Percentiles rank a stretch among this genome's conserved stretches.
These are phyloP conservation scores for Prochilodus magdalenae DNA, from an alignment of 2,113 vertebrate species.

Conservation along the genomic window DNA sequence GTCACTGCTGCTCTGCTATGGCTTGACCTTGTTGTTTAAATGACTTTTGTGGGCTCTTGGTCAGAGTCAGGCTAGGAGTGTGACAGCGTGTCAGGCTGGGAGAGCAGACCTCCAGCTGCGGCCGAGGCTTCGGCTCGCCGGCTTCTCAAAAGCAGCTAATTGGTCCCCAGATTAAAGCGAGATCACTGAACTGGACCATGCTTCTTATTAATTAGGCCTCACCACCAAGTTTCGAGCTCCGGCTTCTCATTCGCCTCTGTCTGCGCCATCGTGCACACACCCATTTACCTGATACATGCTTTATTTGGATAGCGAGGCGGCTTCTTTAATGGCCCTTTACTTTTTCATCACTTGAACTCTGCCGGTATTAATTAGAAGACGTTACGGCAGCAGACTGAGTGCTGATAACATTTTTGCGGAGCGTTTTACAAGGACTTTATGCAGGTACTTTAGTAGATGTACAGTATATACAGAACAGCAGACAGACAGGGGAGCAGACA, in stretches of 20 bases:
- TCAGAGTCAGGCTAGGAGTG: constrained; percentile 28
- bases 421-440: background rate
- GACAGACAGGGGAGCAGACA: too few relatives aligned
- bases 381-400: background rate
- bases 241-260: constrained; percentile 26
- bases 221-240: constrained; percentile 17
- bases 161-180: constrained; percentile 70
- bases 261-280: constrained; percentile 31
- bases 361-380: constrained; percentile 34
- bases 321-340: constrained; percentile 44
- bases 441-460: background rate
- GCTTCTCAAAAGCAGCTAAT: constrained; percentile 67
- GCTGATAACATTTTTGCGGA: constrained; percentile 8
- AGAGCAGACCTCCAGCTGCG: constrained; percentile 41
- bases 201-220: constrained; percentile 70
- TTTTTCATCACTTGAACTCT: constrained; percentile 24
- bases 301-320: constrained; percentile 10
- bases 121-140: constrained; percentile 41
- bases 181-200: constrained; percentile 59
- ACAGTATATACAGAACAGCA: too few relatives aligned
- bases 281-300: background rate
- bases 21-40: constrained; percentile 51
- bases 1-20: constrained; percentile 23
- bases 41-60: constrained; percentile 49
- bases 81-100: constrained; percentile 38